Evolutionary conservation across 2,113 vertebrate genomes (phyloP), one percentile per base, ranked within the genome.

Genomic region (Piaya cayana): DNA sequence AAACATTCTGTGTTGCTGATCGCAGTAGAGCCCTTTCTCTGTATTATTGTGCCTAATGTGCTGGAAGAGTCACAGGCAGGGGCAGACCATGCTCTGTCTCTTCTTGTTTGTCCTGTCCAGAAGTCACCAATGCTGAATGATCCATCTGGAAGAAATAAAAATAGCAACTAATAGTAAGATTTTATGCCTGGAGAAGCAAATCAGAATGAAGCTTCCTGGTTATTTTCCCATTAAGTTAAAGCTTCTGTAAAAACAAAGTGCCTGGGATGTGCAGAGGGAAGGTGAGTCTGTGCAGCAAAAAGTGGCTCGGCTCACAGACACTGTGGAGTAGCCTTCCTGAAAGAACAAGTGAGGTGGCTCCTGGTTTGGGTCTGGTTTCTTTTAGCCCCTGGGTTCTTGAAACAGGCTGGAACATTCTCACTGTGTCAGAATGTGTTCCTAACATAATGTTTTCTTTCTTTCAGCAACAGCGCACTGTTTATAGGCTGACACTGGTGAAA

Each of bases 401-500:
- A 56, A n/a, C 32, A 53, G 34, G 53, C 25, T 55, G 47, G 52
- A 68, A 43, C 21, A 5, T 43, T 25, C 25, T 45, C 42, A 32
- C 9, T 49, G 30, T 18, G 34, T 50, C n/a, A 50, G 12, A 45
- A 11, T 3, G 2, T 32, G 16, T 30, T 21, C 9, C 58, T 82
- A 43, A 63, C 50, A 18, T 25, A 26, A 6, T 22, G 60, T 74
- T 72, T 26, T 53, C 30, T 17, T 96, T 50, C 76, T 97, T 97
- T 21, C 96, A 99, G 99, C 98, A 98, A 95, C 99, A 99, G 59
- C 98, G 99, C 42, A 99, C 99, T 0, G 99, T 99, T 29, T 99
- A 99, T 92, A 98, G 99, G 47, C 97, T 99, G 96, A 99, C 99
- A 0, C 97, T 99, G 55, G 99, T 99, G 70, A 99, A 99, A 91